A percentile compares a stretch with the other conserved stretches of the same genome.
Evolutionary conservation across 2,888 invertebrate species (phyloP).

Genomic region (Phalera bucephala): DNA sequence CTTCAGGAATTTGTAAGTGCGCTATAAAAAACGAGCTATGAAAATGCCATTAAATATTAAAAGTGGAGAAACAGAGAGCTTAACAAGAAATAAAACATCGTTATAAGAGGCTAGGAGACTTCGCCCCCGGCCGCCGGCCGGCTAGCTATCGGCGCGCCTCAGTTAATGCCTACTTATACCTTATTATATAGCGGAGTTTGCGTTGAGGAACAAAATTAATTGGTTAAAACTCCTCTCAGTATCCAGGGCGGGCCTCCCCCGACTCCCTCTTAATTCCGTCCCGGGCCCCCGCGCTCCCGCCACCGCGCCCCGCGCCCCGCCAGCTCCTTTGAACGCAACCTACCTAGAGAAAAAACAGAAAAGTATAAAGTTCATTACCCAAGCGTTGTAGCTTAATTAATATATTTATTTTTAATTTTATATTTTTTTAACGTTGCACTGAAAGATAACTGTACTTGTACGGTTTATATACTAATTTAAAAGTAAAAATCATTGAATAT

Average conservation of each 20-base stretch:
- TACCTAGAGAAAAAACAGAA: slow-evolving; percentile 83
- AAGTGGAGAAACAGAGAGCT: slow-evolving; percentile 83
- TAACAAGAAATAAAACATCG: slow-evolving; percentile 83
- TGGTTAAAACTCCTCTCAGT: slow-evolving; percentile 85
- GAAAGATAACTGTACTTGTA: too few relatives aligned
- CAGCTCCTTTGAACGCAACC: slow-evolving; percentile 83
- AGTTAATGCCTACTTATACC: slow-evolving; percentile 83
- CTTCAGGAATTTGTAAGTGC: slow-evolving; percentile 75
- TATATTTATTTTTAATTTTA: slow-evolving; percentile 19
- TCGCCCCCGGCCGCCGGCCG: slow-evolving; percentile 75
- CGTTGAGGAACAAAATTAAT: slow-evolving; percentile 85
- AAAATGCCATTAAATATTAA: slow-evolving; percentile 83
- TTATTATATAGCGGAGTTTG: slow-evolving; percentile 84
- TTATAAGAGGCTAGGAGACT: slow-evolving; percentile 75
- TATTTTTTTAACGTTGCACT: too few relatives aligned
- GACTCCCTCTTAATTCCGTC: slow-evolving; percentile 75
- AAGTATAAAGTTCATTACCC: slow-evolving; percentile 76
- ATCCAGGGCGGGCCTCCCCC: slow-evolving; percentile 78
- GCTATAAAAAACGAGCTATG: slow-evolving; percentile 80
- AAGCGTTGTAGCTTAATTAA: slow-evolving; percentile 78
- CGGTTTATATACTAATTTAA: too few relatives aligned
- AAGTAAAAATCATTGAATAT: too few relatives aligned
- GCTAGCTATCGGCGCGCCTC: slow-evolving; percentile 80
- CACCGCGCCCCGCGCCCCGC: slow-evolving; percentile 57
- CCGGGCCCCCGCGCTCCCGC: slow-evolving; percentile 48